Evolutionary conservation across 2,888 invertebrate genomes (phyloP), one percentile per base, ranked within the genome.

Genomic region (Orgyia antiqua): DNA sequence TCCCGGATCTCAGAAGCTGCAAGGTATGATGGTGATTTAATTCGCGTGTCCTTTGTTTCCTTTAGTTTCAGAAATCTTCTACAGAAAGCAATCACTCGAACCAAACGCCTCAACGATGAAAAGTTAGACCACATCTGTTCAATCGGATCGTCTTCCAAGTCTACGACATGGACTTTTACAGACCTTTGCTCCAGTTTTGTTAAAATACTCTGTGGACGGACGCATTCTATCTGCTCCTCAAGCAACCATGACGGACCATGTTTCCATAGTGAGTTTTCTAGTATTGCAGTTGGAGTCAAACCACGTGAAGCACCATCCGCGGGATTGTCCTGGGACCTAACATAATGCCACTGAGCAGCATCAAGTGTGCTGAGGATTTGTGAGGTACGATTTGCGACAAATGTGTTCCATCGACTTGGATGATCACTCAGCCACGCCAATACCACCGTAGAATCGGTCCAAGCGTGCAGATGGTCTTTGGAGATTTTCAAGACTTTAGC

Each of bases 51-150:
- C n/a, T n/a, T n/a, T n/a, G n/a, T n/a, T n/a, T n/a, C n/a, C n/a
- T n/a, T n/a, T n/a, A n/a, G n/a, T n/a, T n/a, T 25, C 4, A 31
- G 2, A 12, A 12, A 27, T 19, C 36, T 15, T 27, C 29, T 32
- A 10, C 40, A 37, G 3, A 37, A 41, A 13, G 37, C 30, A 2
- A 31, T 18, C 1, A 32, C 9, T 27, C 24, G 31, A 0, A 37
- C 10, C 7, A 21, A n/a, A 2, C 10, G 8, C 4, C 9, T 2
- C 4, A 21, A n/a, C 1, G 9, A 10, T n/a, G 41, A 38, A 8
- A 18, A 38, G 7, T 24, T 40, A 3, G 12, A 17, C 31, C 33
- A 31, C 30, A 11, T n/a, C n/a, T n/a, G 1, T 32, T 31, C 4
- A 2, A 18, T 8, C 18, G 6, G 18, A 18, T 33, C 29, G 2